Percentiles rank a stretch among this genome's conserved stretches.
phyloP scores from a whole-genome alignment of 2,797 vertebrate species.

The Amblyraja radiata region DNA sequence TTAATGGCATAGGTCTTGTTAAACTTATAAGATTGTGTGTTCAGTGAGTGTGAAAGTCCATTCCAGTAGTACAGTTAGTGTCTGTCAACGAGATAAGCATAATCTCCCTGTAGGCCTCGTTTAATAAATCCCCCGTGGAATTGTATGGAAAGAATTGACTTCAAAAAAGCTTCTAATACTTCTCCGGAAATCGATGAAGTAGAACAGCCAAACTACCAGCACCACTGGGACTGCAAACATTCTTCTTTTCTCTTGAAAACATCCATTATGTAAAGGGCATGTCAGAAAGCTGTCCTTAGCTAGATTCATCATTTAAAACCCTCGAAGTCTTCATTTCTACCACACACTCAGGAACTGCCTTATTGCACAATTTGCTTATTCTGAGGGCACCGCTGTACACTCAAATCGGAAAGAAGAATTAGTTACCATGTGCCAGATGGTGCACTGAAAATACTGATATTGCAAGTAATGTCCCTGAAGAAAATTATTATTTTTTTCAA shows the following conservation, averaged over 20 bases:
- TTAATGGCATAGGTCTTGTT: conserved; percentile 29
- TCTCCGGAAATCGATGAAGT: conserved; percentile 46
- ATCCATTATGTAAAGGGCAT: conserved; percentile 47
- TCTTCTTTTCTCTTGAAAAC: conserved; percentile 49
- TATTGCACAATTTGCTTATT: not conserved
- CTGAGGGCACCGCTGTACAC: not conserved
- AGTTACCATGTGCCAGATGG: conserved; percentile 15
- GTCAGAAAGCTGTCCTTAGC: conserved; percentile 51
- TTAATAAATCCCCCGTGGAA: conserved; percentile 44
- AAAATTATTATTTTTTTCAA: not conserved
- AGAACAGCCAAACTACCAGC: conserved; percentile 44
- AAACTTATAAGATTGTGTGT: conserved; percentile 40
- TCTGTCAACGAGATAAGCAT: conserved; percentile 43
- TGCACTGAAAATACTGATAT: not conserved
- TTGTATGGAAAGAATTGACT: conserved; percentile 42
- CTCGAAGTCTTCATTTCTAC: not conserved
- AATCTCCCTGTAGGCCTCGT: conserved; percentile 40
- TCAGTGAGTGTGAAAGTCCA: conserved; percentile 43
- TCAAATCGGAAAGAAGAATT: not conserved
- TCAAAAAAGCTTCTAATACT: conserved; percentile 40
- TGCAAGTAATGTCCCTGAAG: not conserved
- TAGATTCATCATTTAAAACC: conserved; percentile 18
- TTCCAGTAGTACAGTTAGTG: conserved; percentile 39
- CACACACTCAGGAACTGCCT: not conserved
- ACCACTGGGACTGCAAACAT: conserved; percentile 45